Percentiles rank a stretch among this genome's conserved stretches.
These are phyloP conservation scores for Scaptomyza graminum DNA, from an alignment of 1,140 invertebrate genomes.

Conservation along the genomic window DNA sequence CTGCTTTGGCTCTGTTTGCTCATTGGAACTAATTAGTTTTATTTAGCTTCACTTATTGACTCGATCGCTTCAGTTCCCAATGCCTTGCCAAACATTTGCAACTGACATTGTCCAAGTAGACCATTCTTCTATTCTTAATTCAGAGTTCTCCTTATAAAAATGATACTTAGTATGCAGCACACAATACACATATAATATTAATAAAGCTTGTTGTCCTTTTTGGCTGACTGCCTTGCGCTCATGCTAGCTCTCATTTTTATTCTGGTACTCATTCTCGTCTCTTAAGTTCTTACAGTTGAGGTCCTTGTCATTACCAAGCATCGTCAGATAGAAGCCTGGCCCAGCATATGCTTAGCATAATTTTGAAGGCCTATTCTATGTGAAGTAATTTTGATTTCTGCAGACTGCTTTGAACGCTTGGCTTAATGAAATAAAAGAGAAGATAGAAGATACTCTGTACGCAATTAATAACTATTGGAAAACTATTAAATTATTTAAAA, in stretches of 20 bases:
- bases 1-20: constrained; percentile 60
- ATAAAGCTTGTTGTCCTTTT: constrained; percentile 82
- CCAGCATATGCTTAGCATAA: constrained; percentile 79
- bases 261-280: constrained; percentile 4
- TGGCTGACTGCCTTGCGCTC: constrained; percentile 48
- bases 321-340: constrained; percentile 29
- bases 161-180: constrained; percentile 73
- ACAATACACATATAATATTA: constrained; percentile 82
- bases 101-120: constrained; percentile 67
- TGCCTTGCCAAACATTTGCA: constrained; percentile 60
- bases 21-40: constrained; percentile 81
- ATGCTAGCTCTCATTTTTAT: not conserved
- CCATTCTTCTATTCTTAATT: too few species aligned
- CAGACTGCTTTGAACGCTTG: constrained; percentile 51
- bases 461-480: too few species aligned
- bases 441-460: not conserved
- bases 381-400: constrained; percentile 72
- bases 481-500: too few species aligned
- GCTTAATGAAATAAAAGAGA: constrained; percentile 63
- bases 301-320: constrained; percentile 77
- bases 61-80: constrained; percentile 13
- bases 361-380: constrained; percentile 54
- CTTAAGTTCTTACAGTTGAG: constrained; percentile 37
- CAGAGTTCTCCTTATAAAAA: not conserved
- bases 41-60: constrained; percentile 71